Conservation (phyloP, 2,113 vertebrate species). For the Axis porcinus region DNA sequence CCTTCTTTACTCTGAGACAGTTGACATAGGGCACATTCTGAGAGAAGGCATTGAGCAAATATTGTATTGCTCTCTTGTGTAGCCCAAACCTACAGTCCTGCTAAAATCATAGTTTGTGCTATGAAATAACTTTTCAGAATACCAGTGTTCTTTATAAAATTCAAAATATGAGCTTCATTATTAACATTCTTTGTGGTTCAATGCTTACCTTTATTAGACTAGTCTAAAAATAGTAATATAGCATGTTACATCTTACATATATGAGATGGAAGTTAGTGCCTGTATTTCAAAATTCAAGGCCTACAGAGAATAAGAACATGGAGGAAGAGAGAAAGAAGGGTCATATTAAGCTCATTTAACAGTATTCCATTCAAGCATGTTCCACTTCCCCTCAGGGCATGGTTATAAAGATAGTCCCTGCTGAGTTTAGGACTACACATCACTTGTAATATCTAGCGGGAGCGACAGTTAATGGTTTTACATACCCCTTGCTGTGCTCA, state of each 20-base stretch:
- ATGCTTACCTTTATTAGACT: background rate
- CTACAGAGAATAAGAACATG: constrained; percentile 6
- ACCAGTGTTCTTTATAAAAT: background rate
- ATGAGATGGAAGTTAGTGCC: background rate
- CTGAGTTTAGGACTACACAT: constrained; percentile 59
- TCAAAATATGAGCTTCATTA: background rate
- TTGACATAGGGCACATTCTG: background rate
- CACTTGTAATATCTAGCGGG: constrained; percentile 39
- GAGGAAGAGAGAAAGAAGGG: background rate
- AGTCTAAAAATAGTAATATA: background rate
- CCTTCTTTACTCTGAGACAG: background rate
- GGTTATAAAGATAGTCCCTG: constrained; percentile 51
- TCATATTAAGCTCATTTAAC: constrained; percentile 56
- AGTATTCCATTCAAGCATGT: constrained; percentile 35
- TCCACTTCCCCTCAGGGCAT: constrained; percentile 27
- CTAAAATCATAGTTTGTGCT: constrained; percentile 2
- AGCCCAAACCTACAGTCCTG: background rate
- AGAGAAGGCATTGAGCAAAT: background rate
- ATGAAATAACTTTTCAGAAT: background rate
- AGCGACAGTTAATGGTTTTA: constrained; percentile 63
- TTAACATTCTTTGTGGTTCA: background rate
- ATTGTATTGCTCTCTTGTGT: background rate
- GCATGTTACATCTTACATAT: background rate
- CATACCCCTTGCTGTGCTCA: constrained; percentile 64
- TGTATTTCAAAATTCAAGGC: constrained; percentile 29